Evolutionary conservation across 2,113 vertebrate species (phyloP).

Genomic region (Siniperca chuatsi): DNA sequence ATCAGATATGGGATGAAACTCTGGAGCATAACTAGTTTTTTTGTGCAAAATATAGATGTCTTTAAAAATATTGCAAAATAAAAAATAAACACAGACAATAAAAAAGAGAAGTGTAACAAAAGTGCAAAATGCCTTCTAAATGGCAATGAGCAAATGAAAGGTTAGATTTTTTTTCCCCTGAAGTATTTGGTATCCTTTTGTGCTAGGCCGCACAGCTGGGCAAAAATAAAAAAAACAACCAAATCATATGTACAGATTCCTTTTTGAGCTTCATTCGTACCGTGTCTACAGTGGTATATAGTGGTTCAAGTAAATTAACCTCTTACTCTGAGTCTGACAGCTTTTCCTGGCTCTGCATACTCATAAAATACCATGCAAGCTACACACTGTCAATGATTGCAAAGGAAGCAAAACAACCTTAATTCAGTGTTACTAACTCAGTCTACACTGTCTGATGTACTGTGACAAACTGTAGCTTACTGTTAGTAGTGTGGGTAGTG

Average conservation of each 20-base stretch:
- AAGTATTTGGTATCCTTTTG: not conserved
- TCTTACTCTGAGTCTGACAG: conserved; percentile 11
- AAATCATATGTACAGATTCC: not conserved
- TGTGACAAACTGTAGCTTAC: conserved; percentile 48
- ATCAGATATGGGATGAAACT: not conserved
- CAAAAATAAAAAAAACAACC: not conserved
- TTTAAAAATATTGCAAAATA: too few relatives aligned
- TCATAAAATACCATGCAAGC: conserved; percentile 27
- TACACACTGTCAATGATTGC: not conserved
- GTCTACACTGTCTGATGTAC: conserved; percentile 19
- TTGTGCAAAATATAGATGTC: not conserved
- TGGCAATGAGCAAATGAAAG: not conserved
- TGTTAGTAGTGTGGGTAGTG: conserved; percentile 39
- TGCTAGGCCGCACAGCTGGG: not conserved
- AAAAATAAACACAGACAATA: too few relatives aligned
- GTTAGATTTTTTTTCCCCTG: not conserved
- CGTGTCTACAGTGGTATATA: not conserved
- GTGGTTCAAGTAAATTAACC: not conserved
- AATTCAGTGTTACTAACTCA: conserved; percentile 25
- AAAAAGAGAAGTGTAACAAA: too few relatives aligned
- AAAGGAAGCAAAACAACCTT: conserved; percentile 25
- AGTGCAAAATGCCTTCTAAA: not conserved
- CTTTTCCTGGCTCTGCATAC: conserved; percentile 4
- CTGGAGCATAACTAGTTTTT: not conserved
- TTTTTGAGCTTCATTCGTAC: not conserved